Percentiles rank a stretch among this genome's conserved stretches.
Evolutionary conservation across 2,797 vertebrate genomes (phyloP).

Genomic region (Erpetoichthys calabaricus): DNA sequence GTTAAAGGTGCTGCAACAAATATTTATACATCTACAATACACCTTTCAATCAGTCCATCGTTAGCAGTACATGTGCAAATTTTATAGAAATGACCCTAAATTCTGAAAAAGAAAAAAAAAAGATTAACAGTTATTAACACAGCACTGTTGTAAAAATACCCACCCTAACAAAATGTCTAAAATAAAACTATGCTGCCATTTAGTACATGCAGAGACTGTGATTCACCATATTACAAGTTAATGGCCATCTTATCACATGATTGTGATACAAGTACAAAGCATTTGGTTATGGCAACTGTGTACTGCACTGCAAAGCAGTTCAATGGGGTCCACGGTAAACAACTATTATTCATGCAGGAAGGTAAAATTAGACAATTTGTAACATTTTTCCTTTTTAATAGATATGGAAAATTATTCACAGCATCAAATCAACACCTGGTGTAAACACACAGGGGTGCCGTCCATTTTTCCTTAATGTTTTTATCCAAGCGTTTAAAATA

Average conservation of each 20-base stretch:
- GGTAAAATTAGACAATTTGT: slow-evolving; percentile 48
- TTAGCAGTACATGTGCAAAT: slow-evolving; percentile 92
- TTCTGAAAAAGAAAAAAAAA: slow-evolving; percentile 78
- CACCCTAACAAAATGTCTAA: slow-evolving; percentile 89
- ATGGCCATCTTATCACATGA: slow-evolving; percentile 65
- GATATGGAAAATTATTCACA: slow-evolving; percentile 77
- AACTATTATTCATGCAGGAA: slow-evolving; percentile 59
- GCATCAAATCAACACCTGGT: slow-evolving; percentile 78
- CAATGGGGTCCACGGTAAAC: slow-evolving; percentile 49
- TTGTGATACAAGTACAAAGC: slow-evolving; percentile 46
- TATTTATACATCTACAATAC: slow-evolving; percentile 69
- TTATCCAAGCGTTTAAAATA: slow-evolving; percentile 81
- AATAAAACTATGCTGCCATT: slow-evolving; percentile 84
- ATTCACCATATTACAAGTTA: slow-evolving; percentile 69
- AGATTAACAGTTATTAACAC: slow-evolving; percentile 73
- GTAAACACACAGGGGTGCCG: slow-evolving; percentile 71
- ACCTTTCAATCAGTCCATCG: slow-evolving; percentile 60
- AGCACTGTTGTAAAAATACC: slow-evolving; percentile 89
- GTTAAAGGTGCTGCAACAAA: slow-evolving; percentile 62
- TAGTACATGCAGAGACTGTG: slow-evolving; percentile 86
- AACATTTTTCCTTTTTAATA: slow-evolving; percentile 44
- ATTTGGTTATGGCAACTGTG: slow-evolving; percentile 57
- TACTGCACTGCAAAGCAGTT: slow-evolving; percentile 67
- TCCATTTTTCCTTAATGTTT: slow-evolving; percentile 65
- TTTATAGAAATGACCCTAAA: slow-evolving; percentile 77